phyloP scores from a whole-genome alignment of 2,113 vertebrate species.

The Pangasianodon hypophthalmus region DNA sequence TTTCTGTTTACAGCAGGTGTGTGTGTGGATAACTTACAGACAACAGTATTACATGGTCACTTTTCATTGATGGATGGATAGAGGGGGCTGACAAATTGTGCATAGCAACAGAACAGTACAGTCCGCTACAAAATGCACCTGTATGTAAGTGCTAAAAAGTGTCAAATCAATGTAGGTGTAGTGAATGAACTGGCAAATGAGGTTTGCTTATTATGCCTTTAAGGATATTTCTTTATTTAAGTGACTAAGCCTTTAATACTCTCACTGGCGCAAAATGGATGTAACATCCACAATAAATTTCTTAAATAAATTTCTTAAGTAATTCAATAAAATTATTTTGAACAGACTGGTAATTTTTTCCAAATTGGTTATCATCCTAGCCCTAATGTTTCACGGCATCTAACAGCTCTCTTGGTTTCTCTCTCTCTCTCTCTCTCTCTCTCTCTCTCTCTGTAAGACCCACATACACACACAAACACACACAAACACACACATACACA shows the following conservation, averaged over 20 bases:
- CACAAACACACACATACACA: neutral
- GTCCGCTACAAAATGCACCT: neutral
- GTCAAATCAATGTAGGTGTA: neutral
- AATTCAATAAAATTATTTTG: neutral
- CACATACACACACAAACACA: neutral
- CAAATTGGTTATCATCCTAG: neutral
- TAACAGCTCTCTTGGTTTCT: neutral
- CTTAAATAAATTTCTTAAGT: neutral
- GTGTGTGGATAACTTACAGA: constrained; percentile 7
- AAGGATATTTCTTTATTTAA: neutral
- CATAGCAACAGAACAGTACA: neutral
- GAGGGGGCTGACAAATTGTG: neutral
- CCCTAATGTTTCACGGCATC: neutral
- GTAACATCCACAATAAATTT: neutral
- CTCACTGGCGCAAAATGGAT: neutral
- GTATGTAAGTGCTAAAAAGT: neutral
- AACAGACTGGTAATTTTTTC: neutral
- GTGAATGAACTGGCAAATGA: neutral
- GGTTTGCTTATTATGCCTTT: neutral
- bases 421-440: neutral
- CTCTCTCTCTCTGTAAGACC: neutral
- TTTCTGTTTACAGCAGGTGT: constrained; percentile 27
- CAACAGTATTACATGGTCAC: neutral
- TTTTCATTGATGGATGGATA: neutral
- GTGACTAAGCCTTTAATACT: neutral